Percentiles rank a stretch among this genome's conserved stretches.
phyloP scores from a whole-genome alignment of 2,113 vertebrate genomes.

The Calidris pygmaea region DNA sequence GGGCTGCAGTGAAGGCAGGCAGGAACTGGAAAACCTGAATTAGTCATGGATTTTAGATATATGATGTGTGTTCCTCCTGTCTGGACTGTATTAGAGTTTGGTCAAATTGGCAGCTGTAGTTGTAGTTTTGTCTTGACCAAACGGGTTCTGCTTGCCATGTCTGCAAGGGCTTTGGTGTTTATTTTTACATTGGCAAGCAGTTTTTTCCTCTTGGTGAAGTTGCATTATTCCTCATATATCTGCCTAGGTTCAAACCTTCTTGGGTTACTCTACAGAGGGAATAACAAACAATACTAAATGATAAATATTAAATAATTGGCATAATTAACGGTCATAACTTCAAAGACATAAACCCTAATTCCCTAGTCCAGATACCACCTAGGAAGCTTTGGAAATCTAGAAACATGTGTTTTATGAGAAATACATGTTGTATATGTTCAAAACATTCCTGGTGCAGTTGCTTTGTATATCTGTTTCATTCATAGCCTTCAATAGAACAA shows the following conservation, averaged over 20 bases:
- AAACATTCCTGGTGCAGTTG: neutral
- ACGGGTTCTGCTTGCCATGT: neutral
- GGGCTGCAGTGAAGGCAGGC: neutral
- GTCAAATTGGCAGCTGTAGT: neutral
- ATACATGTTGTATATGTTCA: neutral
- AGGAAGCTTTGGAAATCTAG: neutral
- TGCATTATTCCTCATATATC: neutral
- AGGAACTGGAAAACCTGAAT: neutral
- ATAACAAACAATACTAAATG: neutral
- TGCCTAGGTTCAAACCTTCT: neutral
- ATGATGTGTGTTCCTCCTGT: neutral
- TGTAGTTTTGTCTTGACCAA: neutral
- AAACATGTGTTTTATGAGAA: neutral
- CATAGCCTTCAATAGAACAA: neutral
- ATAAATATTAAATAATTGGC: neutral
- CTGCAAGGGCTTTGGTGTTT: neutral
- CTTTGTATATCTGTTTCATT: neutral
- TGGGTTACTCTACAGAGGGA: neutral
- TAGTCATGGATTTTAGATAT: neutral
- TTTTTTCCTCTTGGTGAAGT: neutral
- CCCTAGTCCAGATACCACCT: neutral
- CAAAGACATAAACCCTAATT: neutral
- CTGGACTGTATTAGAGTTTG: neutral
- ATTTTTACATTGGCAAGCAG: neutral
- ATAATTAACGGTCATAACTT: neutral